Evolutionary conservation across 2,888 invertebrate species (phyloP).

Genomic region (Callinectes sapidus): DNA sequence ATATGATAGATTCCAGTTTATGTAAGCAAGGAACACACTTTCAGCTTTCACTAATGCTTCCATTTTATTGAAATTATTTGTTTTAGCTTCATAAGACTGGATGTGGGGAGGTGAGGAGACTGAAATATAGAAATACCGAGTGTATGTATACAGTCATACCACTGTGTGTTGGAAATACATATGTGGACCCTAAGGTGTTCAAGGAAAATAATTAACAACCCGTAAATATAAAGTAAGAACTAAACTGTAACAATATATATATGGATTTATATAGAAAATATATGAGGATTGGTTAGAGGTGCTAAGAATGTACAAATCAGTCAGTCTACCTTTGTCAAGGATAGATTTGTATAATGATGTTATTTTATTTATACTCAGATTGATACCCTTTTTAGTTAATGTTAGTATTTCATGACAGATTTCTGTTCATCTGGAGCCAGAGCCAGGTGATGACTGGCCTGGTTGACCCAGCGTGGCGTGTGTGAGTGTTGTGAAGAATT

Average conservation of each 20-base stretch:
- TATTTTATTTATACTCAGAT: background rate
- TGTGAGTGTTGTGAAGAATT: constrained; percentile 10
- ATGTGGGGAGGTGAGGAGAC: background rate
- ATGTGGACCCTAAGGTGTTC: background rate
- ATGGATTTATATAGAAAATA: background rate
- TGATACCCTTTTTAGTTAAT: background rate
- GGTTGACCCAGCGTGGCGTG: background rate
- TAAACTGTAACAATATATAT: background rate
- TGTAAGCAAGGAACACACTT: background rate
- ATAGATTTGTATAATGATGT: background rate
- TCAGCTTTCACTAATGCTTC: background rate
- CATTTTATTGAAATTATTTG: background rate
- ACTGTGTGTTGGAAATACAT: background rate
- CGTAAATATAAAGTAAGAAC: background rate
- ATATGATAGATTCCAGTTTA: background rate
- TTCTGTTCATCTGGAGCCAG: background rate
- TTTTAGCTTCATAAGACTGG: background rate
- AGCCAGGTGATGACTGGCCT: background rate
- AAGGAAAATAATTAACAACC: background rate
- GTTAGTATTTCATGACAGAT: background rate
- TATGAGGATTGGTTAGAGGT: background rate
- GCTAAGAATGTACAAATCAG: constrained; percentile 22
- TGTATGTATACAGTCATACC: background rate
- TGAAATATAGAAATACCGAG: background rate
- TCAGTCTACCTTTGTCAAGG: background rate